Evolutionary conservation across 2,797 vertebrate genomes (phyloP).

Genomic region (Pipistrellus kuhlii): DNA sequence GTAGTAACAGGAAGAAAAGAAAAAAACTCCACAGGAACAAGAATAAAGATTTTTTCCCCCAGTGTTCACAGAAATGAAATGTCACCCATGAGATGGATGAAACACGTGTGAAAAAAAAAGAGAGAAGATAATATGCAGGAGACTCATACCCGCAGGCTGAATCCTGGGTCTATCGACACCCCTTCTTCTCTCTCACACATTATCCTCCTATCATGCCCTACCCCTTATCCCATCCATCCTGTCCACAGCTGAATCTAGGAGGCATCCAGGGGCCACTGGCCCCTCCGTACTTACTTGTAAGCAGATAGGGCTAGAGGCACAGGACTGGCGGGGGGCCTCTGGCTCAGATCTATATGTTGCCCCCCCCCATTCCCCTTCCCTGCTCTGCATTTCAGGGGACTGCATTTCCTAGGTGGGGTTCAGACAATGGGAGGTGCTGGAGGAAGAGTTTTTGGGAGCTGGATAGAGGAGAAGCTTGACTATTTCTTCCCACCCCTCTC

Average conservation of each 20-base stretch:
- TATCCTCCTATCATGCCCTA: background rate
- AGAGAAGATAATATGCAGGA: background rate
- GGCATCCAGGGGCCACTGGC: background rate
- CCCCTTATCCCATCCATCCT: background rate
- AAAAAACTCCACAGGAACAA: background rate
- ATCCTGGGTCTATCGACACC: background rate
- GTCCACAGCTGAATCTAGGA: background rate
- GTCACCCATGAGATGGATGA: background rate
- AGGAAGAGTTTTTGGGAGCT: background rate
- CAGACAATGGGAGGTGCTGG: background rate
- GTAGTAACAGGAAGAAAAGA: background rate
- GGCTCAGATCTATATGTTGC: background rate
- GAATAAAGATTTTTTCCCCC: background rate
- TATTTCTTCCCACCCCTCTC: background rate
- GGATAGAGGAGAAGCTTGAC: background rate
- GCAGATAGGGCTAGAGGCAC: background rate
- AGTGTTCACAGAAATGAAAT: constrained; percentile 26
- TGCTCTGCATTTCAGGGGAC: background rate
- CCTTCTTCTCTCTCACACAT: background rate
- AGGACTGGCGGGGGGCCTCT: background rate
- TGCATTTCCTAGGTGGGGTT: background rate
- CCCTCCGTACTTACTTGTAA: background rate
- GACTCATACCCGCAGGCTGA: background rate
- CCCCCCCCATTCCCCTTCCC: too few species aligned
- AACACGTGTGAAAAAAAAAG: background rate